Conservation (phyloP, 2,888 invertebrate species). For the Epistrophe eligans region DNA sequence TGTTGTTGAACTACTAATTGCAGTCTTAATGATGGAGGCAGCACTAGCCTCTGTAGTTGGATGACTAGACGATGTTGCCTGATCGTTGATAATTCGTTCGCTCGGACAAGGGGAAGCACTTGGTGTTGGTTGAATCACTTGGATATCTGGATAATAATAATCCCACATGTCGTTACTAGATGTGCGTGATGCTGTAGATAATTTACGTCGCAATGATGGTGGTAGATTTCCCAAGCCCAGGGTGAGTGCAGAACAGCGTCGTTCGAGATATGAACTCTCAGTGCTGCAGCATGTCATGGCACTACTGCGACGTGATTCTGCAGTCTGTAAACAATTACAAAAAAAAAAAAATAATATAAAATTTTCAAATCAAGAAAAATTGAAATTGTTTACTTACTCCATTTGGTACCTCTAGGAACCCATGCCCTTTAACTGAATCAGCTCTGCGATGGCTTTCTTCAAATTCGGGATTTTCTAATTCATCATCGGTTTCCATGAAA, state of each 20-base stretch:
- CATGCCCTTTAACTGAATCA: constrained; percentile 82
- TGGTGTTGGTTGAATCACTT: constrained; percentile 92
- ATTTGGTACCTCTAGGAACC: constrained; percentile 83
- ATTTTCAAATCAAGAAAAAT: too few species aligned
- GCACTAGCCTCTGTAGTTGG: constrained; percentile 53
- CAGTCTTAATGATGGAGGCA: constrained; percentile 73
- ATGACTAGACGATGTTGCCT: constrained; percentile 65
- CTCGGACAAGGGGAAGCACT: constrained; percentile 92
- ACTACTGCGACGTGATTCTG: constrained; percentile 88
- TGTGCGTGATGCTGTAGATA: constrained; percentile 81
- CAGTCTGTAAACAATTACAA: constrained; percentile 78
- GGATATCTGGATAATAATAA: constrained; percentile 87
- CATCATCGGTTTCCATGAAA: constrained; percentile 84
- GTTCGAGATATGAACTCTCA: constrained; percentile 92
- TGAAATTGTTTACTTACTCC: constrained; percentile 79
- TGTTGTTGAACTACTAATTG: constrained; percentile 72
- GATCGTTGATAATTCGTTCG: constrained; percentile 84
- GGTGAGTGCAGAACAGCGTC: constrained; percentile 91
- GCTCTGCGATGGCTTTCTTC: constrained; percentile 80
- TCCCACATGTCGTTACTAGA: constrained; percentile 85
- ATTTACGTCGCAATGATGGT: constrained; percentile 81
- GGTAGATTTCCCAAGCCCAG: constrained; percentile 88
- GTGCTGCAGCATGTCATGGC: constrained; percentile 94
- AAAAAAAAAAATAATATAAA: too few species aligned
- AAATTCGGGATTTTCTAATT: constrained; percentile 84